Conservation (phyloP, 2,113 vertebrate genomes). For the Pongo pygmaeus region DNA sequence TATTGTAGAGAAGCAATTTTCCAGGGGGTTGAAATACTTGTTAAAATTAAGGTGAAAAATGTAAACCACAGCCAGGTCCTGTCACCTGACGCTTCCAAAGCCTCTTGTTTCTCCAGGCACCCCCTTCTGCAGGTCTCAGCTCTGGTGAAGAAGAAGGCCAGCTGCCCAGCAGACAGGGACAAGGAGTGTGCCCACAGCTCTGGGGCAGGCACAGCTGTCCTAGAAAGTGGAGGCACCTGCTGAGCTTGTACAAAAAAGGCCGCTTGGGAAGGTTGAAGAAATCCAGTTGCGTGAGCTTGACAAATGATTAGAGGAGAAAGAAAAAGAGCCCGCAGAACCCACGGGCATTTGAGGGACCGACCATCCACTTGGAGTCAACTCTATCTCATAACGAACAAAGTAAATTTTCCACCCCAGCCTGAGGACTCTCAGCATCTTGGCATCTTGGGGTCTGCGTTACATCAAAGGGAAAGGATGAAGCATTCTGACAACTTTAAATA, state of each 20-base stretch:
- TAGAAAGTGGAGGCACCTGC: slow-evolving; percentile 66
- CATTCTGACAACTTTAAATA: slow-evolving; percentile 45
- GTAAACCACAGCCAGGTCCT: slow-evolving; percentile 78
- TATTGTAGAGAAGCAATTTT: slow-evolving; percentile 81
- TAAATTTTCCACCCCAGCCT: slow-evolving; percentile 49
- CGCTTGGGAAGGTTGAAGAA: background rate
- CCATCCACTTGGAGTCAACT: background rate
- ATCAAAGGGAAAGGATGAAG: slow-evolving; percentile 63
- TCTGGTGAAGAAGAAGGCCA: background rate
- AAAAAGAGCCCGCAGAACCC: rapidly evolving
- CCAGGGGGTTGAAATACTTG: slow-evolving; percentile 75
- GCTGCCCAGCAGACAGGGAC: rapidly evolving
- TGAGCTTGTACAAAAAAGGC: rapidly evolving
- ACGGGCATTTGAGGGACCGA: rapidly evolving
- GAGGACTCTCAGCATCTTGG: slow-evolving; percentile 52
- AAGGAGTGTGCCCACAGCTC: background rate
- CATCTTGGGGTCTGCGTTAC: slow-evolving; percentile 17
- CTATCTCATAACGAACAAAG: background rate
- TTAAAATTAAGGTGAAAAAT: slow-evolving; percentile 82
- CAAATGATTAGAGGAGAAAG: background rate
- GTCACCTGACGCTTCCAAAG: slow-evolving; percentile 82
- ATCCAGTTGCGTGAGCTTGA: rapidly evolving
- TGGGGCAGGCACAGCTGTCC: background rate
- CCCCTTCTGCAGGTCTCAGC: slow-evolving; percentile 46
- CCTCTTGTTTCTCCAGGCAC: slow-evolving; percentile 73